These are phyloP conservation scores for Hesperia comma DNA, from an alignment of 2,888 invertebrate species.

Conservation along the genomic window DNA sequence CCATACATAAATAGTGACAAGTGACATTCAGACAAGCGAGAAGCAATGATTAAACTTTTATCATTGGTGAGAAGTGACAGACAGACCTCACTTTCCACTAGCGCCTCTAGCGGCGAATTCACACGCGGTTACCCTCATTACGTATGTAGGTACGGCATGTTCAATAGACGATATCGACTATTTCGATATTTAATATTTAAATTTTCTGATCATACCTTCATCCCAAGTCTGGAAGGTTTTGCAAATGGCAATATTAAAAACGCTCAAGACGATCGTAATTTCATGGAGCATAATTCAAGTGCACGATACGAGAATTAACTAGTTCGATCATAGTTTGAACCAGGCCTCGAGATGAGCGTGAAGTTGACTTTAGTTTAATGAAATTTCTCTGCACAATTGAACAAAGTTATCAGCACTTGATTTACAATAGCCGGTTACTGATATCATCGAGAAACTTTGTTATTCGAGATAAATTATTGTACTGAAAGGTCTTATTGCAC, in stretches of 20 bases:
- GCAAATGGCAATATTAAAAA: conserved; percentile 32
- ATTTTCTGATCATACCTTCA: conserved; percentile 19
- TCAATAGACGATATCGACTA: too few relatives aligned
- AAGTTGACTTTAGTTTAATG: conserved; percentile 52
- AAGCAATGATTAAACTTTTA: too few relatives aligned
- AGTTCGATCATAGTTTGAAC: conserved; percentile 45
- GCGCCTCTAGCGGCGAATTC: too few relatives aligned
- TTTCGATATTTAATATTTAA: too few relatives aligned
- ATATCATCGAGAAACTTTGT: conserved; percentile 42
- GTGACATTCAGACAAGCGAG: too few relatives aligned
- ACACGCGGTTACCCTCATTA: too few relatives aligned
- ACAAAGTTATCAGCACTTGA: conserved; percentile 48
- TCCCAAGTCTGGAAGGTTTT: conserved; percentile 15
- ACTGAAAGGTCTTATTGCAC: conserved; percentile 5
- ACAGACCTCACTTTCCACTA: too few relatives aligned
- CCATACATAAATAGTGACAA: too few relatives aligned
- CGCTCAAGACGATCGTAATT: conserved; percentile 36
- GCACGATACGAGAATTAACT: conserved; percentile 37
- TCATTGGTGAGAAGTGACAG: too few relatives aligned
- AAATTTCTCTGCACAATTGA: conserved; percentile 56
- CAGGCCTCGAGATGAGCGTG: conserved; percentile 38
- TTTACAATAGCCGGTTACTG: conserved; percentile 45
- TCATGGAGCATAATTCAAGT: conserved; percentile 33
- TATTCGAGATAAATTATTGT: conserved; percentile 38
- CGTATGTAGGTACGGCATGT: too few relatives aligned